A percentile compares a stretch with the other conserved stretches of the same genome.
phyloP scores from a whole-genome alignment of 2,113 vertebrate species.

The Aplodontia rufa region DNA sequence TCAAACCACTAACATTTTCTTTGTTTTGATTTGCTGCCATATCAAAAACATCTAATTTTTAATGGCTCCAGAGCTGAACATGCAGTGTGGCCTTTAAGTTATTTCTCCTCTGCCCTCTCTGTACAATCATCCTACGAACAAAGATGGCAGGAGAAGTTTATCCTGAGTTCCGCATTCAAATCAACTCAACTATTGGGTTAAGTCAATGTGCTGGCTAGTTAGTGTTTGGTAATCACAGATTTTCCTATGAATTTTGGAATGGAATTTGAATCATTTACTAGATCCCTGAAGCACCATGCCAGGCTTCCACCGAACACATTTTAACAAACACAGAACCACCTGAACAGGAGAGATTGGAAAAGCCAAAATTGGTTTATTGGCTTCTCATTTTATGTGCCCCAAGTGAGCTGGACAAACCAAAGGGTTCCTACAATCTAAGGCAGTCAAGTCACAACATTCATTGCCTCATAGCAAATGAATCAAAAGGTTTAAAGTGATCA shows the following conservation, averaged over 20 bases:
- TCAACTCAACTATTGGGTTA: neutral
- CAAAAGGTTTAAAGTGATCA: too few relatives aligned
- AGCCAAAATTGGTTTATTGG: rapidly evolving
- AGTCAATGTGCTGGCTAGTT: too few relatives aligned
- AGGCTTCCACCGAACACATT: neutral
- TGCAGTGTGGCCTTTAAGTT: rapidly evolving
- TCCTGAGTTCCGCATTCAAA: neutral
- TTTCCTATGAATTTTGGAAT: neutral
- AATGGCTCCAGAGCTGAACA: neutral
- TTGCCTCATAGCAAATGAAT: neutral
- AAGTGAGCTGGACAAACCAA: neutral
- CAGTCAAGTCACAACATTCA: rapidly evolving
- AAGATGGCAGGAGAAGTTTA: rapidly evolving
- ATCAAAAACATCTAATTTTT: neutral
- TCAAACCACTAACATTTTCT: neutral
- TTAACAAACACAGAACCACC: rapidly evolving
- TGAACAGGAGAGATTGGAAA: too few relatives aligned
- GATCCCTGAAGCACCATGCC: neutral
- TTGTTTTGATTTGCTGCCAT: neutral
- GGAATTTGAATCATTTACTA: neutral
- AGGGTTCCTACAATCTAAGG: rapidly evolving
- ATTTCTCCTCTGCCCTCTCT: too few relatives aligned
- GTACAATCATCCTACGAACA: neutral
- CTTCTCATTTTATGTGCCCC: too few relatives aligned
- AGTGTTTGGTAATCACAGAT: neutral